These are phyloP conservation scores for Oophaga pumilio DNA, from an alignment of 2,113 vertebrate species.

Conservation along the genomic window DNA sequence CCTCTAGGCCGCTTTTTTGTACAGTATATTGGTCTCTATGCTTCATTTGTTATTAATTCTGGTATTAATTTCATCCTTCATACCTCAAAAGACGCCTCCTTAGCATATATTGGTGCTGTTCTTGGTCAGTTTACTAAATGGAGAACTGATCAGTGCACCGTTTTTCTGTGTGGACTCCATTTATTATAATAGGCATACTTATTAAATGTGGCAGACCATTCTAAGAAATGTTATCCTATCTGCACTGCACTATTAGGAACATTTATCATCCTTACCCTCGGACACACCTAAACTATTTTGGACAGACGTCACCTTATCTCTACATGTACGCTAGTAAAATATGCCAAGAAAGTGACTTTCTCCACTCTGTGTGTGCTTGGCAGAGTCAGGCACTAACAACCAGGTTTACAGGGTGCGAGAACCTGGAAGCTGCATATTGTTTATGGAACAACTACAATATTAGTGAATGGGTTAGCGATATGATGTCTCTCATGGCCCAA, in stretches of 20 bases:
- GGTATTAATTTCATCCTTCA: too few relatives aligned
- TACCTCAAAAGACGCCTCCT: too few relatives aligned
- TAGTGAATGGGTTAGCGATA: neutral
- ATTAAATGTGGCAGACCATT: too few relatives aligned
- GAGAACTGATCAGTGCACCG: too few relatives aligned
- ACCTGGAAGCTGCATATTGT: neutral
- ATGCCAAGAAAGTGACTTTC: neutral
- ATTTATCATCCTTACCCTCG: neutral
- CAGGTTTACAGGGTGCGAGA: neutral
- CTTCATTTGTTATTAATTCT: too few relatives aligned
- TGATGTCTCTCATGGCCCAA: neutral
- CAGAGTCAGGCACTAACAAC: neutral
- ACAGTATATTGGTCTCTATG: too few relatives aligned
- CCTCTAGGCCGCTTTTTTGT: too few relatives aligned
- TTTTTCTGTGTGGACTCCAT: too few relatives aligned
- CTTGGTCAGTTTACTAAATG: too few relatives aligned
- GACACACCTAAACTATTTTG: neutral
- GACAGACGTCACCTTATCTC: neutral
- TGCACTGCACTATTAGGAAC: neutral
- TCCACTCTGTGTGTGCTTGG: neutral
- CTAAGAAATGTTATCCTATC: neutral
- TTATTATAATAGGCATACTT: too few relatives aligned
- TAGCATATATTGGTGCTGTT: too few relatives aligned
- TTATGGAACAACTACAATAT: constrained; percentile 17
- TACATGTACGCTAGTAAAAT: neutral